phyloP scores from a whole-genome alignment of 2,888 invertebrate species.

The Beris chalybata region DNA sequence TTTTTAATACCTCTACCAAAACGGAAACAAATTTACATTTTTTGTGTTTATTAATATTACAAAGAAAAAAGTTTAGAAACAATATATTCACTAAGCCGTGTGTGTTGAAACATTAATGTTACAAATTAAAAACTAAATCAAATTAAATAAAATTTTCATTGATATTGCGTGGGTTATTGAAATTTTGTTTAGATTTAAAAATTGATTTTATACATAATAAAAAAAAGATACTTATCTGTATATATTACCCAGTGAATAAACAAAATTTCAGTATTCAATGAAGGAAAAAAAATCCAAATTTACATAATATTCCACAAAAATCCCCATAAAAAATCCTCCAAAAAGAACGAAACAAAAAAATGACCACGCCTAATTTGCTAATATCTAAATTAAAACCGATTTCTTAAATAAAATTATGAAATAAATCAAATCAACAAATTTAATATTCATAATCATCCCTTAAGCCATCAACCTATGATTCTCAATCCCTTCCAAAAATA shows the following conservation, averaged over 20 bases:
- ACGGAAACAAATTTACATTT: too few species aligned
- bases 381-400: background rate
- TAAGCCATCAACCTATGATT: background rate
- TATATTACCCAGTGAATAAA: background rate
- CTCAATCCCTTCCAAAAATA: constrained; percentile 3
- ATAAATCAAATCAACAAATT: constrained; percentile 8
- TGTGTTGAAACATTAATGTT: constrained; percentile 29
- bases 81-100: constrained; percentile 16
- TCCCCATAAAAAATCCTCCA: constrained; percentile 19
- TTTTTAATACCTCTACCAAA: too few species aligned
- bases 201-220: constrained; percentile 8
- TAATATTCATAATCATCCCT: constrained; percentile 13
- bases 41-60: too few species aligned
- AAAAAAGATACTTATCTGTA: constrained; percentile 1
- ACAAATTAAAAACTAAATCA: constrained; percentile 13
- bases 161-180: constrained; percentile 21
- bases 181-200: constrained; percentile 12
- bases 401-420: background rate
- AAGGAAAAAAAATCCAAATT: constrained; percentile 3
- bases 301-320: constrained; percentile 9
- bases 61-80: too few species aligned
- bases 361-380: constrained; percentile 19
- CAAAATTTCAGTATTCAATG: too few species aligned
- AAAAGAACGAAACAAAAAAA: background rate
- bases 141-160: constrained; percentile 16